Base-by-base conservation (phyloP, 2,113 vertebrate genomes). In the Alexandromys fortis region DNA sequence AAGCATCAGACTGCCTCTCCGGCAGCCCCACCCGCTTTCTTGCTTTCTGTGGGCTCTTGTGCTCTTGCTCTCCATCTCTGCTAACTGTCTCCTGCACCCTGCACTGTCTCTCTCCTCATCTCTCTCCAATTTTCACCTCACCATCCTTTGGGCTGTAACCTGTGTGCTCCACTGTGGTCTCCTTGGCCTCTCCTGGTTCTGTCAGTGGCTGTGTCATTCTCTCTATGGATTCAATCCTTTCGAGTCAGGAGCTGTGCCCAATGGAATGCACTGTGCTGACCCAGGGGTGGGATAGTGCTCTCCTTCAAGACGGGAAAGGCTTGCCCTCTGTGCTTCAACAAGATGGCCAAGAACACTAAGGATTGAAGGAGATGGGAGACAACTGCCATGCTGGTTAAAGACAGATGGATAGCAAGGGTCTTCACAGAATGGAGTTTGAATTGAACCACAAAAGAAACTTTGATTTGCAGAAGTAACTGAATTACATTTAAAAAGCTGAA, bases 391-490 rank as follows among this genome's bases (percentile, higher is more conserved):
- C 45, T 45, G 45, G 45, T 45, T 45, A 45, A 77, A 92, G 77
- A 42, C 83, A 92, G 47, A n/a, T 68, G 33, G 12, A 49, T 45
- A 7, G 7, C 61, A 24, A 73, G 70, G 30, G 10, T 68, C 38
- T 17, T 12, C 16, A 76, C 38, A n/a, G 35, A 85, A 61, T 52
- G 21, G 79, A 47, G 86, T 92, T 88, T 92, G 81, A 73, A 70
- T 65, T 70, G 75, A 83, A 61, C 33, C 87, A 90, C 24, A 30
- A 86, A 90, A 93, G 67, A 89, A 78, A 63, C 42, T 86, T 68
- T 72, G 49, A 77, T 72, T 73, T 93, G 10, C 19, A 88, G 82
- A 91, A 87, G 19, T 58, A 38, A 75, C 82, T 76, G 26, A 82
- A 10, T 91, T 77, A 73, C 52, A 63, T 85, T 83, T 30, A 52